These are phyloP conservation scores for Elephantulus edwardii DNA, from an alignment of 2,113 vertebrate genomes.

Conservation along the genomic window DNA sequence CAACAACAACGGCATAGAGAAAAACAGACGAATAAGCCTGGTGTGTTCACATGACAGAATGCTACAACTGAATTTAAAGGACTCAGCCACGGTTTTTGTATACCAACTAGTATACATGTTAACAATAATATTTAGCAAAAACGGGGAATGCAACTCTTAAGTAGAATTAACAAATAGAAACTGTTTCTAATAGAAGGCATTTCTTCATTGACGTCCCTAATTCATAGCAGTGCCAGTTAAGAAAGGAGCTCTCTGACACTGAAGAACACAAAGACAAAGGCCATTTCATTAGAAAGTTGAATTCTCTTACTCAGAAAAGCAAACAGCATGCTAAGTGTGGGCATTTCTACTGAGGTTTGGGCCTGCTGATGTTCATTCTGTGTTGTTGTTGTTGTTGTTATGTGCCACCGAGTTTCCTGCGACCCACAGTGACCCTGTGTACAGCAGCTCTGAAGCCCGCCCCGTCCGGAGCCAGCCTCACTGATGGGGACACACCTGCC, in stretches of 20 bases:
- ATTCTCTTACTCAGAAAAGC: neutral
- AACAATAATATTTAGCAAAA: too few relatives aligned
- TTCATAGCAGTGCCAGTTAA: neutral
- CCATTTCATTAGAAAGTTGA: neutral
- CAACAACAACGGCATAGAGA: neutral
- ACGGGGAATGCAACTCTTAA: too few relatives aligned
- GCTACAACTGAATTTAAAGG: neutral
- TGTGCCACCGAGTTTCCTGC: too few relatives aligned
- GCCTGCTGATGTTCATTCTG: neutral
- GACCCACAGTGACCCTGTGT: too few relatives aligned
- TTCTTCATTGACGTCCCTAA: neutral
- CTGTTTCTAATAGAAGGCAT: neutral
- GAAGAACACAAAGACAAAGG: neutral
- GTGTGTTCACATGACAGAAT: neutral
- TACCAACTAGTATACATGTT: neutral
- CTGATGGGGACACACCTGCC: too few relatives aligned
- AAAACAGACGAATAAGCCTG: neutral
- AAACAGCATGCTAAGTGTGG: neutral
- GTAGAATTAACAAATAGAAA: neutral
- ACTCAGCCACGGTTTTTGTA: neutral
- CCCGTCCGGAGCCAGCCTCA: too few relatives aligned
- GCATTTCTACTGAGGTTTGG: neutral
- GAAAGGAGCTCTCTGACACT: neutral
- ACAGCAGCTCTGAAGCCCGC: too few relatives aligned
- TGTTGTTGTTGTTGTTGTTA: too few relatives aligned